These are phyloP conservation scores for Bos taurus DNA, from an alignment of 2,113 vertebrate genomes.

Conservation along the genomic window DNA sequence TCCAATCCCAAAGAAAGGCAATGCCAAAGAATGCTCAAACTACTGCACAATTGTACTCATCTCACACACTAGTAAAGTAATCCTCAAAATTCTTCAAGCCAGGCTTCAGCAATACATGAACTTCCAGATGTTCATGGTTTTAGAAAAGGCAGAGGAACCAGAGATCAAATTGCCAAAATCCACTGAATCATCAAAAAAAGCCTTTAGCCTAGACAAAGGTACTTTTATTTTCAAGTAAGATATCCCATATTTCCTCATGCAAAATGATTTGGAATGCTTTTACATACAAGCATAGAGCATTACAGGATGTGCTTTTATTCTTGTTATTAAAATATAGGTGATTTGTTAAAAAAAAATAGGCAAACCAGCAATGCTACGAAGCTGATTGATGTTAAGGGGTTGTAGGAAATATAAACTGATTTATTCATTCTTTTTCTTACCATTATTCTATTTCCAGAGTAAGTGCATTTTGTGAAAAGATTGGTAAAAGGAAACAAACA, in stretches of 20 bases:
- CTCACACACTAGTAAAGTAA: too few species aligned
- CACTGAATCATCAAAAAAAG: too few species aligned
- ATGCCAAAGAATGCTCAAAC: too few species aligned
- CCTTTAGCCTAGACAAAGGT: background rate
- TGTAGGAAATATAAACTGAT: constrained; percentile 4
- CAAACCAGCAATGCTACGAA: background rate
- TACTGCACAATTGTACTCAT: too few species aligned
- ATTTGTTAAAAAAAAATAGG: background rate
- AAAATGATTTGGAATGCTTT: background rate
- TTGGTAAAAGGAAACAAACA: background rate
- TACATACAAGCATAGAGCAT: background rate
- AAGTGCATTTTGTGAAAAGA: background rate
- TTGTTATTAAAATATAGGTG: background rate
- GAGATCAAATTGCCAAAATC: too few species aligned
- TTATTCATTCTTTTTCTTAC: background rate
- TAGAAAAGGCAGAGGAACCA: too few species aligned
- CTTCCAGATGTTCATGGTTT: too few species aligned
- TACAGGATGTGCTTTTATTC: background rate
- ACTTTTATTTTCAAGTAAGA: background rate
- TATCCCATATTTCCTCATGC: background rate
- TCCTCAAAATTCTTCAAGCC: too few species aligned
- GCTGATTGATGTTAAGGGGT: background rate
- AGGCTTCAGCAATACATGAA: too few species aligned
- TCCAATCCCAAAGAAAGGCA: too few species aligned
- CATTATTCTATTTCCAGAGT: background rate